Conservation (phyloP, 1,140 invertebrate genomes). For the Zaprionus ghesquierei region DNA sequence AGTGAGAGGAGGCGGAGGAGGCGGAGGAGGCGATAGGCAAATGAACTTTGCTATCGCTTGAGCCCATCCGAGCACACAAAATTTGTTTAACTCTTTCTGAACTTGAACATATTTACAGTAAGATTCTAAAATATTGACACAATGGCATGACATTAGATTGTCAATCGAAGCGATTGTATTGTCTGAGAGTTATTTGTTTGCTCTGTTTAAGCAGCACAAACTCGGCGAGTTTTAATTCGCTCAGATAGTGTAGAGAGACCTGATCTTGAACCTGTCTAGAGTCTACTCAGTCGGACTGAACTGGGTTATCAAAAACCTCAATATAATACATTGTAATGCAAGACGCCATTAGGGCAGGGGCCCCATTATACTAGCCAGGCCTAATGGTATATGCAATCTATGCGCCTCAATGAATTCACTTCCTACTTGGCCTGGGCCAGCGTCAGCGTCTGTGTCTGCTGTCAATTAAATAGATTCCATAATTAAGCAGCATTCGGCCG, state of each 20-base stretch:
- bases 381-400: background rate
- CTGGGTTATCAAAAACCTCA: constrained; percentile 68
- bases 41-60: constrained; percentile 4
- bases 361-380: background rate
- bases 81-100: constrained; percentile 1
- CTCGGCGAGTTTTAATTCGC: background rate
- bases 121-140: background rate
- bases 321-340: constrained; percentile 70
- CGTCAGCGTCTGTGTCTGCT: constrained; percentile 15
- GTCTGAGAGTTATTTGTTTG: background rate
- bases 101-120: background rate
- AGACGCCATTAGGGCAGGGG: constrained; percentile 40
- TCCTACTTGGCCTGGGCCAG: constrained; percentile 26
- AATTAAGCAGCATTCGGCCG: constrained; percentile 64
- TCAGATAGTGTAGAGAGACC: too few relatives aligned
- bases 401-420: constrained; percentile 33
- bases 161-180: background rate
- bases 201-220: background rate
- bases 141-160: background rate
- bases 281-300: background rate
- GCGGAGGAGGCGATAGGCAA: background rate
- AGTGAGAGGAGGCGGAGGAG: too few relatives aligned
- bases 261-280: background rate
- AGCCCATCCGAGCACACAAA: background rate
- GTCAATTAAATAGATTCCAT: constrained; percentile 71